These are phyloP conservation scores for Halyomorpha halys DNA, from an alignment of 1,140 invertebrate genomes.

Conservation along the genomic window DNA sequence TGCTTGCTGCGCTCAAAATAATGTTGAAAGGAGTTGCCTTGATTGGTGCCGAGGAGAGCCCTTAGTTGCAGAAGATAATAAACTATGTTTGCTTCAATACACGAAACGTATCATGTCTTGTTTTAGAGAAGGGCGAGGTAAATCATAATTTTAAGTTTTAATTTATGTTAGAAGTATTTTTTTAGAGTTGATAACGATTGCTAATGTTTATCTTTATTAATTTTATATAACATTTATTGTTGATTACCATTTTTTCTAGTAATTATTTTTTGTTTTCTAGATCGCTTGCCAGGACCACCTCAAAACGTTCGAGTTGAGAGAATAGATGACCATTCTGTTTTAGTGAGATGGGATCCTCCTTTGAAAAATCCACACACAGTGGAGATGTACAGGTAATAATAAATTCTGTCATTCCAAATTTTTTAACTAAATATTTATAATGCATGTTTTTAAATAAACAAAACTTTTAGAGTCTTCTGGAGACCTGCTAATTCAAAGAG, in stretches of 20 bases:
- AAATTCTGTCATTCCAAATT: conserved; percentile 26
- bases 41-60: conserved; percentile 63
- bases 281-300: conserved; percentile 61
- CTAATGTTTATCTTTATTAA: too few relatives aligned
- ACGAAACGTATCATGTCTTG: conserved; percentile 64
- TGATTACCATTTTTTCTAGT: too few relatives aligned
- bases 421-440: too few relatives aligned
- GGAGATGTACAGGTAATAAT: conserved; percentile 56
- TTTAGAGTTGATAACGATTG: too few relatives aligned
- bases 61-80: conserved; percentile 41
- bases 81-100: conserved; percentile 57
- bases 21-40: conserved; percentile 60
- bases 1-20: conserved; percentile 60
- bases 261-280: conserved; percentile 31
- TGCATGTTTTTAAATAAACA: too few relatives aligned
- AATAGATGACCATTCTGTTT: conserved; percentile 46
- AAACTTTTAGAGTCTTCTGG: conserved; percentile 41
- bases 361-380: conserved; percentile 69
- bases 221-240: too few relatives aligned
- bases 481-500: conserved; percentile 36
- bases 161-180: too few relatives aligned
- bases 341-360: conserved; percentile 63
- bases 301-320: conserved; percentile 53
- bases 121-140: conserved; percentile 65
- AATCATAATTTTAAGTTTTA: conserved; percentile 25